Base-by-base conservation (phyloP, 2,797 vertebrate genomes). In the Okamejei kenojei region DNA sequence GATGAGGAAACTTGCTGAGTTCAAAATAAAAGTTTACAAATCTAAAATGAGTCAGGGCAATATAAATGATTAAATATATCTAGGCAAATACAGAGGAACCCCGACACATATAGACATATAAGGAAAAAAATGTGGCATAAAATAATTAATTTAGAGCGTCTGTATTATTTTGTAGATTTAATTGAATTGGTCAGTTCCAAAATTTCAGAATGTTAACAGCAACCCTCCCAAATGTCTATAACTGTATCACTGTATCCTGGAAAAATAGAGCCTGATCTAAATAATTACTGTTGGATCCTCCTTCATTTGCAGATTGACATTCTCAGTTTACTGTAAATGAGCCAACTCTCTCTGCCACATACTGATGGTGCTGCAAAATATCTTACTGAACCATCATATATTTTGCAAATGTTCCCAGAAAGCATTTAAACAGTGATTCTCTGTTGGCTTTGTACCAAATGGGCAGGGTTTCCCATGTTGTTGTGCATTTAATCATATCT, bases 31-130 rank as follows among this genome's bases (percentile, higher is more conserved):
- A 74, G 54, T 74, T 74, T 38, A 17, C 68, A 54, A 54, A 91
- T 45, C 11, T 74, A 15, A 91, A 73, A 45, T 29, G 9, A 91
- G 26, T n/a, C 71, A 38, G 17, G 2, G 71, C 71, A 91, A 74
- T 74, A 91, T 29, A 73, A 35, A 91, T 73, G 71, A 91, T 91
- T 91, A 91, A 91, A 73, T 61, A 88, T n/a, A 17, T 63, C 61
- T 68, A 2, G 32, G 10, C 35, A 54, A 38, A 91, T 17, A 68
- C 35, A 91, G 23, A 26, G 19, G 35, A 74, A 91, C 74, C 63
- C 84, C 15, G 15, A 63, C 19, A 26, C 90, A 45, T 54, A 91
- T 73, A 71, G 74, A 10, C 32, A 74, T 68, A 91, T 91, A 54
- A 35, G 84, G 63, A 11, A 74, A 54, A 90, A 90, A 73, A 73